Base-by-base conservation (phyloP, 2,113 vertebrate genomes). In the Ia io region DNA sequence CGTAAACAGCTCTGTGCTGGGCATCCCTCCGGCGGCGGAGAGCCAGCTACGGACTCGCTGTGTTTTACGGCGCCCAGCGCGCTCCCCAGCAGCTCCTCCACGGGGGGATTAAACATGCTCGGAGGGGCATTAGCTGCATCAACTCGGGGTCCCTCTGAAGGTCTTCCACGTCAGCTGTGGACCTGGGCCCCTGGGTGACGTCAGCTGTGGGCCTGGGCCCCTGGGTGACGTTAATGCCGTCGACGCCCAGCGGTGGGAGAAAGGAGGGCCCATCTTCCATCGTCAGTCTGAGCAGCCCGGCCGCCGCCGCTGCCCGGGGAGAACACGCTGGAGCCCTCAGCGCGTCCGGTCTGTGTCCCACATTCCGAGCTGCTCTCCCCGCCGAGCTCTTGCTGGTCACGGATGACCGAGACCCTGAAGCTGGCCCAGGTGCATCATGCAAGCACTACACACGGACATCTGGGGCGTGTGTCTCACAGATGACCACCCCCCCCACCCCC, bases 1-100 rank as follows among this genome's bases (percentile, higher is more conserved):
- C 37, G 17, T 86, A 97, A 98, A 96, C 84, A 97, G 89, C 70
- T 84, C 93, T 92, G 84, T 25, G 30, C 93, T 97, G 93, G 70
- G 22, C 71, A 32, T 88, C 79, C 91, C 87, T 22, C 1, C 28
- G 8, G 32, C 4, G 88, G 85, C 6, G 35, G 94, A 96, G 70
- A 70, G 84, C 92, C 44, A 95, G 93, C 94, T 78, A 79, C 59
- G 61, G 49, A 73, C 82, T 90, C 92, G 63, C 92, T 95, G 95
- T 88, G 20, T 79, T 92, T 86, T 90, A 87, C 5, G 92, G 79
- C 5, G 3, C 0, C n/a, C 86, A 42, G 74, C 80, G 23, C 79
- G 91, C 90, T 97, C 95, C 90, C 93, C 94, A 96, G 78, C 22
- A 51, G 78, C 82, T 47, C 44, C 40, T 93, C 78, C 84, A 53